Base-by-base conservation (phyloP, 2,113 vertebrate genomes). In the Varanus komodoensis region DNA sequence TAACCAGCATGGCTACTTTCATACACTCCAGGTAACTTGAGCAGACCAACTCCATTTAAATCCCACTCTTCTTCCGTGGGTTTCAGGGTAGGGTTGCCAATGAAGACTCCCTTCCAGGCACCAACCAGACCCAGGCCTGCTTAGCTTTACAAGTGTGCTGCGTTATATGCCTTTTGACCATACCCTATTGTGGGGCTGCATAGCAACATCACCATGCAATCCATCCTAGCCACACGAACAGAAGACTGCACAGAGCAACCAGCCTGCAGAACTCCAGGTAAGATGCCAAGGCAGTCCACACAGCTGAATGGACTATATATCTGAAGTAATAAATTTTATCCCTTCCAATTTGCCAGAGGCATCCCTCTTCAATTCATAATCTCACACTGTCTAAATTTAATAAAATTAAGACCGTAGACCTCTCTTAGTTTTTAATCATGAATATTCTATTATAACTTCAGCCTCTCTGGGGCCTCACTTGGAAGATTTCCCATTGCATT, bases 301-400 rank as follows among this genome's bases (percentile, higher is more conserved):
- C 54, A 32, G 27, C 15, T 57, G 84, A 27, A 54, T n/a, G 9
- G 67, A 73, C 50, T 86, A 57, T 75, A 86, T 75, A 87, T 87
- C 52, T 77, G 32, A 61, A n/a, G n/a, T 77, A 75, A 86, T 57
- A 6, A 3, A 23, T 32, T 86, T 34, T 29, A 48, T 38, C 64
- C 71, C 32, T 71, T 54, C 9, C 17, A 69, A 0, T 44, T 74
- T 69, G 19, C 86, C 54, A 32, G 67, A 90, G 34, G 48, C 71
- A 91, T 93, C 84, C 27, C 1, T 89, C 86, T 84, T 71, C 8
- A 8, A 32, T 91, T 93, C 48, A 4, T 80, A 91, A 85, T 92
- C 57, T 90, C 14, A 12, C 52, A 75, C 34, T 84, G 48, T n/a
- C 50, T 75, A 69, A 86, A 74, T 90, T 90, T 82, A 82, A 61